Base-by-base conservation (phyloP, 2,888 invertebrate species). In the Sisyra nigra region DNA sequence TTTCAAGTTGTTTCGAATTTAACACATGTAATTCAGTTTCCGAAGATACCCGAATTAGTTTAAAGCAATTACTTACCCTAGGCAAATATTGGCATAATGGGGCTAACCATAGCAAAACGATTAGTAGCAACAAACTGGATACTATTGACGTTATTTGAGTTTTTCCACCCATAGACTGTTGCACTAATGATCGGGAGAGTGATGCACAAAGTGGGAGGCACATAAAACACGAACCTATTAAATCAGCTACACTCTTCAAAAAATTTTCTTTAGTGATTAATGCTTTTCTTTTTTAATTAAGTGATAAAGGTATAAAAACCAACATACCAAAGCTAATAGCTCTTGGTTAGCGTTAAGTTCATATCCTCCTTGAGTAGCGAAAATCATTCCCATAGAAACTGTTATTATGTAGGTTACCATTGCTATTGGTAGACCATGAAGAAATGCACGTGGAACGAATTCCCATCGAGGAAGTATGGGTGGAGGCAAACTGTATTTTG, bases 21-120 rank as follows among this genome's bases (percentile, higher is more conserved):
- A n/a, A n/a, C n/a, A n/a, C n/a, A n/a, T n/a, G n/a, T n/a, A n/a
- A n/a, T n/a, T n/a, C n/a, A n/a, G n/a, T n/a, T n/a, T n/a, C n/a
- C n/a, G n/a, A n/a, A n/a, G n/a, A n/a, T n/a, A n/a, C n/a, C n/a
- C n/a, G n/a, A n/a, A n/a, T n/a, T n/a, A n/a, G n/a, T n/a, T n/a
- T n/a, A n/a, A n/a, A n/a, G 11, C n/a, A 32, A 2, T 14, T 8
- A 31, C 41, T 49, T 54, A 71, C 69, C 46, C 72, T 72, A 41
- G 94, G 94, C 46, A 94, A 65, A 32, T 78, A 71, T 60, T 86
- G 80, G 60, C 94, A 88, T 59, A 86, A 80, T 18, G 89, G 89
- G 1, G 88, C 93, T 47, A 93, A 72, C 74, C 84, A 85, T 42
- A 93, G 65, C 47, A 94, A 65, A 40, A 93, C 84, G 49, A 80